Evolutionary conservation across 2,797 vertebrate genomes (phyloP).

Genomic region (Philypnodon macrostomus): DNA sequence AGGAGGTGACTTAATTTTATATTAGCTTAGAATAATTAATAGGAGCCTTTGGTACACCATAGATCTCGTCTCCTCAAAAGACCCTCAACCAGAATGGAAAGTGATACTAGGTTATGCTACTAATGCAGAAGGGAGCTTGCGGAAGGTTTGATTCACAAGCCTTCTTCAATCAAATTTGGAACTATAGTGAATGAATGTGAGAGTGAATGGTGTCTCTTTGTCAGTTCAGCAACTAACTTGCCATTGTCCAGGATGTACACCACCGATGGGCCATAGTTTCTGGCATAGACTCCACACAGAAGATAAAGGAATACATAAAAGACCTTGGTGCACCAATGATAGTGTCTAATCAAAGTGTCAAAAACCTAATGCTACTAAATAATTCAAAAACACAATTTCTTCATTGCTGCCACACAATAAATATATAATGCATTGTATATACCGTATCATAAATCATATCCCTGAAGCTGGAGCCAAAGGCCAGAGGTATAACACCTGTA

Average conservation of each 20-base stretch:
- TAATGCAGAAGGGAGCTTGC: too few relatives aligned
- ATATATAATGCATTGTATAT: slow-evolving; percentile 4
- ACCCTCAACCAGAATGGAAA: background rate
- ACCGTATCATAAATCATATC: slow-evolving; percentile 4
- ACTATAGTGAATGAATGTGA: too few relatives aligned
- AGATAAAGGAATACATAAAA: too few relatives aligned
- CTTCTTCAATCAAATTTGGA: too few relatives aligned
- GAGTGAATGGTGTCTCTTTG: too few relatives aligned
- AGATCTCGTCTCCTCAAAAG: background rate
- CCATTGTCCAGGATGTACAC: too few relatives aligned
- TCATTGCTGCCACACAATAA: background rate
- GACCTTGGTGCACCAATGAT: too few relatives aligned
- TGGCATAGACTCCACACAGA: too few relatives aligned
- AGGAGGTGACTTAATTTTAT: background rate
- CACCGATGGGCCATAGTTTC: too few relatives aligned
- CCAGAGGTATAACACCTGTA: background rate
- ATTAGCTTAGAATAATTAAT: slow-evolving; percentile 1
- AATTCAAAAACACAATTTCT: slow-evolving; percentile 7
- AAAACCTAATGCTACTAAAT: background rate
- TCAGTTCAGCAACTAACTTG: too few relatives aligned
- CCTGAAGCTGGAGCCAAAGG: background rate
- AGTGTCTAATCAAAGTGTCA: too few relatives aligned
- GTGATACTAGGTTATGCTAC: background rate
- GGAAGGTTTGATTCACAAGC: too few relatives aligned
- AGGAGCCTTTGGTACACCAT: background rate